Percentiles rank a stretch among this genome's conserved stretches.
phyloP scores from a whole-genome alignment of 2,888 invertebrate species.

The Agapetus fuscipes region DNA sequence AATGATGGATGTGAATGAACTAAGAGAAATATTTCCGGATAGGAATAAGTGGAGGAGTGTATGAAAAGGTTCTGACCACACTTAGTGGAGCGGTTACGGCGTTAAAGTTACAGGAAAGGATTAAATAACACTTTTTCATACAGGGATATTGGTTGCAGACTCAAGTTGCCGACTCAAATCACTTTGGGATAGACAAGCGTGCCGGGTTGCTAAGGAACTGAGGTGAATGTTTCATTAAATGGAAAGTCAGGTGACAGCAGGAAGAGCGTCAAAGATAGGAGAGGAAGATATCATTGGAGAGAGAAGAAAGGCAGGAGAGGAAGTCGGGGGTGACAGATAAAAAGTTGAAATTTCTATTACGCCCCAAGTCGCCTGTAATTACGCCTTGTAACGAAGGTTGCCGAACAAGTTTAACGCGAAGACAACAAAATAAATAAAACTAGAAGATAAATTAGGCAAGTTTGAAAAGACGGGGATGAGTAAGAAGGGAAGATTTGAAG shows the following conservation, averaged over 20 bases:
- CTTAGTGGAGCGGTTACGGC: too few relatives aligned
- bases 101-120: too few relatives aligned
- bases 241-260: background rate
- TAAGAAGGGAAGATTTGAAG: too few relatives aligned
- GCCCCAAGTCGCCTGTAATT: constrained; percentile 16
- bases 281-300: background rate
- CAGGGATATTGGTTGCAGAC: too few relatives aligned
- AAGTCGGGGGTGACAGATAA: background rate
- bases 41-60: too few relatives aligned
- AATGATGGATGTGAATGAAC: too few relatives aligned
- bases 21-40: too few relatives aligned
- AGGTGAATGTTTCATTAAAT: background rate
- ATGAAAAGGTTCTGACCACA: too few relatives aligned
- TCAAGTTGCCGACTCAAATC: too few relatives aligned
- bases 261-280: background rate
- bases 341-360: constrained; percentile 7
- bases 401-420: constrained; percentile 7
- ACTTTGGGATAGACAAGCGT: too few relatives aligned
- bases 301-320: background rate
- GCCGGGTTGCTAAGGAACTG: too few relatives aligned
- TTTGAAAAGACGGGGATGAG: constrained; percentile 5
- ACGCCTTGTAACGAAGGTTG: constrained; percentile 11
- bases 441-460: constrained; percentile 20
- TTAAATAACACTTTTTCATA: too few relatives aligned
- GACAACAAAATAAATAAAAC: constrained; percentile 21